Conservation (phyloP, 2,797 vertebrate species). For the Lepidocolaptes lacrymiger region DNA sequence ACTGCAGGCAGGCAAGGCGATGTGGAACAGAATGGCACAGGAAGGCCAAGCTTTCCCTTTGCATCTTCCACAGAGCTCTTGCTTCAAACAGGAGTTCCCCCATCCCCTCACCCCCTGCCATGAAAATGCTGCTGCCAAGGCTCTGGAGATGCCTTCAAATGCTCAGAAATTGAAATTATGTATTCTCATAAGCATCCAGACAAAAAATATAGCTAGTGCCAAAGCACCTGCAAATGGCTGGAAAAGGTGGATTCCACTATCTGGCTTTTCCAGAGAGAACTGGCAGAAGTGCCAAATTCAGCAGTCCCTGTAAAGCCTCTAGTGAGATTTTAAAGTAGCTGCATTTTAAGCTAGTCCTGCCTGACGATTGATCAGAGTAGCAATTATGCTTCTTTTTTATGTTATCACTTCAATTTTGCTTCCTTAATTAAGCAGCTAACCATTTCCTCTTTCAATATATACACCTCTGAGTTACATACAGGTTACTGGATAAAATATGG, state of each 20-base stretch:
- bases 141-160: not conserved
- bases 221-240: not conserved
- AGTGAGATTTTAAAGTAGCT: not conserved
- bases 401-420: slow-evolving; percentile 4
- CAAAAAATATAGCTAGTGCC: not conserved
- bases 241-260: not conserved
- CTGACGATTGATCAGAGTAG: slow-evolving; percentile 1
- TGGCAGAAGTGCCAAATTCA: not conserved
- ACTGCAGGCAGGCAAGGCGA: rapidly evolving
- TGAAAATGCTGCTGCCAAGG: not conserved
- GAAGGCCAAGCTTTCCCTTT: not conserved
- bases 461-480: not conserved
- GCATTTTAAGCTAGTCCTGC: not conserved
- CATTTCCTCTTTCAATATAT: not conserved
- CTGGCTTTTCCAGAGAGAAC: not conserved
- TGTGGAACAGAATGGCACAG: not conserved
- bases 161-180: not conserved
- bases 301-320: not conserved
- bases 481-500: not conserved
- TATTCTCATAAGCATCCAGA: not conserved
- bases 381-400: not conserved
- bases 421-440: slow-evolving; percentile 26
- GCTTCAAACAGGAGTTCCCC: not conserved
- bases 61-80: not conserved
- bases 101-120: rapidly evolving